phyloP scores from a whole-genome alignment of 2,113 vertebrate species.

The Plotosus lineatus region DNA sequence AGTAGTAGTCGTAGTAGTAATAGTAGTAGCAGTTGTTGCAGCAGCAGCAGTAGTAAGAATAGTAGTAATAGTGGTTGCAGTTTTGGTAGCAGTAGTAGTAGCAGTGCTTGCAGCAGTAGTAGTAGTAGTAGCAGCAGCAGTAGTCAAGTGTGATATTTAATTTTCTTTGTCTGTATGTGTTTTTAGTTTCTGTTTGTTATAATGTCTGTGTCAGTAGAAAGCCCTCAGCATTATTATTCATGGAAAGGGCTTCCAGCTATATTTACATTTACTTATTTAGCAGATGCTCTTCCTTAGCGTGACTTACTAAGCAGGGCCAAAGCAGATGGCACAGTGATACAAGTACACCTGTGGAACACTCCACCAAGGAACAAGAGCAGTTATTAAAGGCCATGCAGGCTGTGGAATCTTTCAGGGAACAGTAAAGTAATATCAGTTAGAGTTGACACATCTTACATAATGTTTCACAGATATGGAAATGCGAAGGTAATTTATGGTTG shows the following conservation, averaged over 20 bases:
- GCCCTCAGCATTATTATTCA: background rate
- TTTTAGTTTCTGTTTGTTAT: background rate
- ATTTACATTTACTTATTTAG: constrained; percentile 22
- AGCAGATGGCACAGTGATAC: background rate
- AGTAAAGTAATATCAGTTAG: background rate
- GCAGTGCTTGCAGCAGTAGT: too few relatives aligned
- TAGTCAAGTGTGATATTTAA: too few relatives aligned
- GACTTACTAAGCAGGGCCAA: background rate
- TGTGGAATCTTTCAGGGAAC: too few relatives aligned
- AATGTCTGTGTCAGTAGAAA: background rate
- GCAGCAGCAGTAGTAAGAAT: too few relatives aligned
- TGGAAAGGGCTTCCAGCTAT: background rate
- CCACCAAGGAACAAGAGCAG: background rate
- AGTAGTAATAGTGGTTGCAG: too few relatives aligned
- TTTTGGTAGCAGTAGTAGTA: too few relatives aligned
- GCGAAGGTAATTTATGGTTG: background rate
- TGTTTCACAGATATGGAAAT: too few relatives aligned
- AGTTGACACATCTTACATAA: background rate
- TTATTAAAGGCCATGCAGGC: background rate
- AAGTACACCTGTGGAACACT: background rate
- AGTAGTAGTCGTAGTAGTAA: too few relatives aligned
- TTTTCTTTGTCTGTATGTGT: too few relatives aligned
- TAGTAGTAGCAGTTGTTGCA: too few relatives aligned
- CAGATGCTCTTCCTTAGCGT: background rate
- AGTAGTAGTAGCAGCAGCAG: too few relatives aligned